phyloP scores from a whole-genome alignment of 1,140 invertebrate species.

The Brachionus rotundiformis region DNA sequence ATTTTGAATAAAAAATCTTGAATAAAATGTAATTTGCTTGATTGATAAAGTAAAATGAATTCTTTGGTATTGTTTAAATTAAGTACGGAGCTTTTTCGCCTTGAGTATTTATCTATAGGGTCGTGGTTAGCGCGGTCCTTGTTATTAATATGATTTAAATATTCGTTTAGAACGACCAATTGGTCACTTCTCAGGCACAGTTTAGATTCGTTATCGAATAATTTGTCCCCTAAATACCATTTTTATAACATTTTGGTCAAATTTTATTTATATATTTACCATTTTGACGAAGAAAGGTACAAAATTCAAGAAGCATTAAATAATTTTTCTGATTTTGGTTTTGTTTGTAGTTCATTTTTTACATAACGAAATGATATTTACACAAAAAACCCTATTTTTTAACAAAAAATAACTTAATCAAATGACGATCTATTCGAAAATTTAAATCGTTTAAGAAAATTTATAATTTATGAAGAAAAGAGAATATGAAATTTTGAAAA shows the following conservation, averaged over 20 bases:
- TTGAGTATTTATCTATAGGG: background rate
- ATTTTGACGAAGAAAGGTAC: background rate
- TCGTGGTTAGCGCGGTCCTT: background rate
- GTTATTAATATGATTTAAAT: background rate
- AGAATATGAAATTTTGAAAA: background rate
- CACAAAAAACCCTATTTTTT: background rate
- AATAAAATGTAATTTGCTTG: conserved; percentile 28
- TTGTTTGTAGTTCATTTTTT: conserved; percentile 8
- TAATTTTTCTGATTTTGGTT: conserved; percentile 21
- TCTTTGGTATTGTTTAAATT: conserved; percentile 27
- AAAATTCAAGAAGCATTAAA: conserved; percentile 14
- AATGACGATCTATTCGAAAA: background rate
- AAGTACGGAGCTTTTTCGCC: background rate
- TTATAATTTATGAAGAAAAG: background rate
- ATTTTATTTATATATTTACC: background rate
- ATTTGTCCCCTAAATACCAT: background rate
- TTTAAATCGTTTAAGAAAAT: background rate
- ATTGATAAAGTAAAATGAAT: conserved; percentile 21
- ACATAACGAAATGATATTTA: background rate
- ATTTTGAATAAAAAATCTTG: conserved; percentile 48
- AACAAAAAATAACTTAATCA: background rate
- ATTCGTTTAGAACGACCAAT: background rate
- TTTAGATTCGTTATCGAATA: conserved; percentile 25
- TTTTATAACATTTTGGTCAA: no score
- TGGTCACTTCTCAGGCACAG: conserved; percentile 30